Evolutionary conservation across 2,113 vertebrate genomes (phyloP).

Genomic region (Amia ocellicauda): DNA sequence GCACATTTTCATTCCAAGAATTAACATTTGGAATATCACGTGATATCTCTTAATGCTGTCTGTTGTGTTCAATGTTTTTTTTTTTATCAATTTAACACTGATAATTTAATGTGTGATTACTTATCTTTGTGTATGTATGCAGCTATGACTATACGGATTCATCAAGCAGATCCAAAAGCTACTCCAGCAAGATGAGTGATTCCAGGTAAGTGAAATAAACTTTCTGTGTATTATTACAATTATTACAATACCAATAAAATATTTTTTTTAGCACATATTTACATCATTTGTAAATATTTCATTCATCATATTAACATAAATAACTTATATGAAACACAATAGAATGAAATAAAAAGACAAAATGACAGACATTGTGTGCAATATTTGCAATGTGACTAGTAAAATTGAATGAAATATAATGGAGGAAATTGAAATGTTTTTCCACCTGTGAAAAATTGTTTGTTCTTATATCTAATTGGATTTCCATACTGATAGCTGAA

Average conservation of each 20-base stretch:
- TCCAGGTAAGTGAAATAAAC: constrained; percentile 14
- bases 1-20: too few relatives aligned
- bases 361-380: neutral
- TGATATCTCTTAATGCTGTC: neutral
- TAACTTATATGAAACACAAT: neutral
- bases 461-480: too few relatives aligned
- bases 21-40: too few relatives aligned
- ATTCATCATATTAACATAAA: neutral
- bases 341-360: neutral
- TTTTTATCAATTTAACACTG: too few relatives aligned
- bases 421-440: too few relatives aligned
- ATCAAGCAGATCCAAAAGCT: constrained; percentile 4
- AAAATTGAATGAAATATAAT: too few relatives aligned
- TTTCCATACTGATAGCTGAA: too few relatives aligned
- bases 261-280: neutral
- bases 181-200: constrained; percentile 33
- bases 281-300: neutral
- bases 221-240: too few relatives aligned
- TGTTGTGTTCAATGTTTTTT: too few relatives aligned
- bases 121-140: neutral
- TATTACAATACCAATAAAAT: too few relatives aligned
- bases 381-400: too few relatives aligned
- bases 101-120: neutral
- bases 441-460: too few relatives aligned
- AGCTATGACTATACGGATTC: constrained; percentile 31